Base-by-base conservation (phyloP, 2,113 vertebrate species). In the Erythrolamprus reginae region DNA sequence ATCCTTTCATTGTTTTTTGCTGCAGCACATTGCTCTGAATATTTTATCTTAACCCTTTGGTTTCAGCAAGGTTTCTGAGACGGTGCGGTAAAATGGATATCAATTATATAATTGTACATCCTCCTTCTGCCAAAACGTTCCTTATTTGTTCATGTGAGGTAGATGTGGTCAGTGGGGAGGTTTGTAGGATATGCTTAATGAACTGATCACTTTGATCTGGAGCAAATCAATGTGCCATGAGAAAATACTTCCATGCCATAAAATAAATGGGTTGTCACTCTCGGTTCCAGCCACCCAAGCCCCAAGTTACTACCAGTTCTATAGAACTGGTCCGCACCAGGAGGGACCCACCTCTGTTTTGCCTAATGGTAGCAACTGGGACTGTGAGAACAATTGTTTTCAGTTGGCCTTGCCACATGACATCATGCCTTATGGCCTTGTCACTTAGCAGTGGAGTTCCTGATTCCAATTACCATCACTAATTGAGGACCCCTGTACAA, bases 91-190 rank as follows among this genome's bases (percentile, higher is more conserved):
- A 88, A 88, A 38, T 70, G 82, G 91, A 28, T 90, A 92, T 91
- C 87, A 65, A 89, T 89, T 92, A 89, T 61, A 4, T 93, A 93
- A 56, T 93, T 93, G 95, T 95, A 91, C 88, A 95, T 88, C 86
- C 93, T 88, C 86, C 93, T 94, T 33, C 90, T 8, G 8, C 51
- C 48, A 50, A 92, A 94, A 92, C 89, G 92, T 91, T 95, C 94
- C 92, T 87, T 92, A 89, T 0, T 94, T 95, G 92, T 89, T 92
- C 92, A 89, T 61, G 70, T 90, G 86, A 65, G 6, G 53, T 91
- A 87, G n/a, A 24, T 17, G 0, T 9, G 83, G 93, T 93, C 90
- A 92, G 92, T 89, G 91, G 88, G 2, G 88, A 65, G 48, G 86
- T 50, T 86, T 38, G 9, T 9, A 70, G 56, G 92, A 92, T 92